phyloP scores from a whole-genome alignment of 2,797 vertebrate genomes.

The Tokudaia tokunoshimensis region DNA sequence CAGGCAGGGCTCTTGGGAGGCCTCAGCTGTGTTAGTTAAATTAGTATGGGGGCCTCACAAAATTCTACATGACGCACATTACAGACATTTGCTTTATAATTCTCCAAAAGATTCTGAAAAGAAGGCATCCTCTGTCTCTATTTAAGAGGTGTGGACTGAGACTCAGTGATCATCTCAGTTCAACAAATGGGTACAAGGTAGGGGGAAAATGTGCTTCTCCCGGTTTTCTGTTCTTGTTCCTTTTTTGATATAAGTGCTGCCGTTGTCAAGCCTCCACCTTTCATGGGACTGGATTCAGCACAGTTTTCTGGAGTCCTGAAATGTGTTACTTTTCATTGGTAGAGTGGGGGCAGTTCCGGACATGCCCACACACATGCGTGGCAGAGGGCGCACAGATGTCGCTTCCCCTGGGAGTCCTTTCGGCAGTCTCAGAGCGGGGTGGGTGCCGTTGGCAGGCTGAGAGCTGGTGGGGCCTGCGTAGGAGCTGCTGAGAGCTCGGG shows the following conservation, averaged over 20 bases:
- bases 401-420: background rate
- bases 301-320: background rate
- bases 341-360: background rate
- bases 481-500: conserved; percentile 82
- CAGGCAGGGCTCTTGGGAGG: background rate
- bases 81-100: background rate
- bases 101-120: conserved; percentile 5
- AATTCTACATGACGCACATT: background rate
- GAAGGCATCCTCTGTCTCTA: background rate
- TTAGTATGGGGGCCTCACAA: background rate
- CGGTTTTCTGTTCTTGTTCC: background rate
- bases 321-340: background rate
- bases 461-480: conserved; percentile 80
- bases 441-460: conserved; percentile 47
- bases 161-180: background rate
- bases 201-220: background rate
- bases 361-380: background rate
- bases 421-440: conserved; percentile 31
- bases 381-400: background rate
- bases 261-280: accelerated
- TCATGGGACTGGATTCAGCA: background rate
- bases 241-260: background rate
- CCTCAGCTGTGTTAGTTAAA: background rate
- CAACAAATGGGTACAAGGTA: background rate
- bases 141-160: background rate